A percentile compares a stretch with the other conserved stretches of the same genome.
phyloP scores from a whole-genome alignment of 2,797 vertebrate species.

The Odontamblyopus rebecca region DNA sequence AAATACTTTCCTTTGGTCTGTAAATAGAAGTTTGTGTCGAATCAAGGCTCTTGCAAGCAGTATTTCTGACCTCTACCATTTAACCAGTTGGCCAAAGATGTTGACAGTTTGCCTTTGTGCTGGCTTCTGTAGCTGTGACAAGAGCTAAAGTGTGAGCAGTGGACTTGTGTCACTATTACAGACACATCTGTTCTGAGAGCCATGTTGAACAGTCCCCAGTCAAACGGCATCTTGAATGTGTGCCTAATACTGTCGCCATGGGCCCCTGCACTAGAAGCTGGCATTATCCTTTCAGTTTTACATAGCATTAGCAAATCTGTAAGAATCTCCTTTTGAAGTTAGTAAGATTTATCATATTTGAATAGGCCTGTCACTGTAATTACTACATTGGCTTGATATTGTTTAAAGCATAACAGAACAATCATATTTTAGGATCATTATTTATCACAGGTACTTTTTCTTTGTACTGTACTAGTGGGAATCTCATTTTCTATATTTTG shows the following conservation, averaged over 20 bases:
- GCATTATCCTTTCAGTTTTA: background rate
- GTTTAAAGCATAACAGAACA: too few species aligned
- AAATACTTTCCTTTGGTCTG: background rate
- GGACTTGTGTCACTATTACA: conserved; percentile 27
- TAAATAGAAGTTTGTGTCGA: conserved; percentile 3
- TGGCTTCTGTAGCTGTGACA: conserved; percentile 7
- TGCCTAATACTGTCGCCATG: conserved; percentile 16
- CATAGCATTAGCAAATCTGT: background rate
- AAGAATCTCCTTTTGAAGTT: background rate
- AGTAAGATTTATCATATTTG: too few species aligned
- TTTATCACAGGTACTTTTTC: too few species aligned
- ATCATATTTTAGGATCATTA: too few species aligned
- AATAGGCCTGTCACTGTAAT: too few species aligned
- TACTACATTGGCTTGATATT: too few species aligned
- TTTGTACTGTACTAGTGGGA: too few species aligned
- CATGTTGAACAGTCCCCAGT: conserved; percentile 26
- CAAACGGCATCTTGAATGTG: conserved; percentile 7
- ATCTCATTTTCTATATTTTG: too few species aligned
- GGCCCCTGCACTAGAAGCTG: conserved; percentile 12
- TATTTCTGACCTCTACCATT: conserved; percentile 8
- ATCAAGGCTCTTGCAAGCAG: conserved; percentile 8
- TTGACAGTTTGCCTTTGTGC: conserved; percentile 5
- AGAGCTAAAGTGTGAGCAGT: conserved; percentile 20
- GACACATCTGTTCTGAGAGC: conserved; percentile 25
- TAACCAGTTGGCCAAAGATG: background rate